Percentiles rank a stretch among this genome's conserved stretches.
These are phyloP conservation scores for Diabrotica undecimpunctata DNA, from an alignment of 1,140 invertebrate genomes.

Conservation along the genomic window DNA sequence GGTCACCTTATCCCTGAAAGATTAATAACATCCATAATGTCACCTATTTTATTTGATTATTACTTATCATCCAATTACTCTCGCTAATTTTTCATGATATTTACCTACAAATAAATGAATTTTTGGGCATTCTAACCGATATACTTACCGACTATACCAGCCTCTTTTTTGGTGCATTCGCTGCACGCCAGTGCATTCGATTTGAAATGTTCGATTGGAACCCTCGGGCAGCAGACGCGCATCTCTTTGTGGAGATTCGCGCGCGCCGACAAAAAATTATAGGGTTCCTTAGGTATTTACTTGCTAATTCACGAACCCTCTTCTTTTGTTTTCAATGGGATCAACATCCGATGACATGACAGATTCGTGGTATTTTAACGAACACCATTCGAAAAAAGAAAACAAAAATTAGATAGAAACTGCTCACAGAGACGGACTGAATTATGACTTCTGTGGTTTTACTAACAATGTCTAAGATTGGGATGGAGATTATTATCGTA, in stretches of 20 bases:
- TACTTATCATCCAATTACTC: no score
- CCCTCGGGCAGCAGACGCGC: conserved; percentile 4
- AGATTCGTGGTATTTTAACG: conserved; percentile 7
- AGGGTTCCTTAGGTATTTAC: conserved; percentile 9
- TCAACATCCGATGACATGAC: not conserved
- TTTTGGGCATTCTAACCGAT: no score
- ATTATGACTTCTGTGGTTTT: not conserved
- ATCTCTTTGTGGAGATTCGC: conserved; percentile 11
- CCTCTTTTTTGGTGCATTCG: no score
- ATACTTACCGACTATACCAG: no score
- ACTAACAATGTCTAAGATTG: not conserved
- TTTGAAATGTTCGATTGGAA: conserved; percentile 1
- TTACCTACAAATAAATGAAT: no score
- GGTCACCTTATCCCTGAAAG: no score
- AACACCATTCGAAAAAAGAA: conserved; percentile 4
- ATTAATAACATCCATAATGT: no score
- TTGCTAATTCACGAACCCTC: conserved; percentile 9
- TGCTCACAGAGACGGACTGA: not conserved
- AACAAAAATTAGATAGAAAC: conserved; percentile 6
- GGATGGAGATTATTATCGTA: not conserved
- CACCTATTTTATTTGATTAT: no score
- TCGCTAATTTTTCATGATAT: no score
- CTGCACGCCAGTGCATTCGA: conserved; percentile 3
- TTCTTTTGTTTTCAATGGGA: conserved; percentile 8
- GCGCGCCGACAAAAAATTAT: conserved; percentile 16